These are phyloP conservation scores for Zhuqinia jingwanae DNA, from an alignment of 2,888 invertebrate species.

Conservation along the genomic window DNA sequence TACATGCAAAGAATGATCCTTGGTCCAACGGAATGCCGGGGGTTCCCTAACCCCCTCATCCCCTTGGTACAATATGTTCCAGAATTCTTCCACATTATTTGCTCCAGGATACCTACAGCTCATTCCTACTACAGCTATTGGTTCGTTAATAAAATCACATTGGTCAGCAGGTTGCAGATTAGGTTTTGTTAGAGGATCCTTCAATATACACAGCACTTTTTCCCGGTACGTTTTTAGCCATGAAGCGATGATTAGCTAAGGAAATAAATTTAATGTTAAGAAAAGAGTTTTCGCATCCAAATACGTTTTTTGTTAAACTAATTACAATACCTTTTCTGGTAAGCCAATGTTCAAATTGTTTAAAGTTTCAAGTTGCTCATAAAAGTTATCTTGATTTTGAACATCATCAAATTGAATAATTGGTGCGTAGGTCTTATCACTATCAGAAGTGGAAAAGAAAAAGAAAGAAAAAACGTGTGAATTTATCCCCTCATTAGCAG, in stretches of 20 bases:
- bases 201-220: no score
- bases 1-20: constrained; percentile 5
- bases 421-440: neutral
- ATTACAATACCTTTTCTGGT: constrained; percentile 17
- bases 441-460: no score
- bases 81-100: constrained; percentile 51
- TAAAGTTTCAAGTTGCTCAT: neutral
- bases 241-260: no score
- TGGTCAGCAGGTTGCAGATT: no score
- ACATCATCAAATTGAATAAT: constrained; percentile 33
- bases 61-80: constrained; percentile 39
- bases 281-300: no score
- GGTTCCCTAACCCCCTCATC: constrained; percentile 8
- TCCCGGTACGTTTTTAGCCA: no score
- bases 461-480: no score
- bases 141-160: neutral
- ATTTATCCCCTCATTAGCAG: no score
- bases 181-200: no score
- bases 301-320: no score
- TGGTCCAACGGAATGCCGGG: constrained; percentile 39
- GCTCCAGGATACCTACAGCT: constrained; percentile 53
- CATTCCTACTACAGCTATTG: constrained; percentile 61
- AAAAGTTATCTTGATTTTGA: neutral
- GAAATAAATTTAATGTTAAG: no score
- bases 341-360: neutral